Base-by-base conservation (phyloP, 2,797 vertebrate species). In the Streptopelia turtur region DNA sequence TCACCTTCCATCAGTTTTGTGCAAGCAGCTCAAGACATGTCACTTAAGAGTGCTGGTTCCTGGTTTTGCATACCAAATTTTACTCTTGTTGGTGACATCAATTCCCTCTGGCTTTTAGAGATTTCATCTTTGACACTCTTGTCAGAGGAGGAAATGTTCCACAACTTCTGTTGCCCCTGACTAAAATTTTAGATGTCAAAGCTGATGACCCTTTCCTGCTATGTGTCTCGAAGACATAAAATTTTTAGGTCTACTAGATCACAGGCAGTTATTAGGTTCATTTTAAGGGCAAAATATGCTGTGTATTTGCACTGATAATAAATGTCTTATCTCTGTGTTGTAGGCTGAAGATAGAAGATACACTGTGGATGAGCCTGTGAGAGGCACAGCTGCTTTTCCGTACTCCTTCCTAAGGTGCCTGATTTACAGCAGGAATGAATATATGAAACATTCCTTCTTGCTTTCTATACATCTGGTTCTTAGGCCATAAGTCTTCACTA, bases 341-440 rank as follows among this genome's bases (percentile, higher is more conserved):
- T 45, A 96, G 96, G 80, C 66, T 85, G 94, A 97, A 96, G 89
- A 83, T 24, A 81, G 31, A 81, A 30, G 27, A 47, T 61, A 13
- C 8, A 3, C 59, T 61, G 57, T 30, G 16, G n/a, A 81, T 68
- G 75, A 43, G 30, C 49, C 85, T 63, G 66, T 94, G 70, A 85
- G 61, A 93, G 55, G 20, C 94, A 72, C 1, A 31, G 33, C 71
- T 30, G 2, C 24, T 71, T 89, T 66, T 64, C 96, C 78, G 0
- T 74, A 11, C 28, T 92, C 93, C 76, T 85, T 89, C 11, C 43
- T 82, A 68, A 97, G 97, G 98, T 98, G 78, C 63, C 25, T 56
- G 31, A 60, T 69, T 47, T 66, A 69, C 30, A 68, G 65, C 49
- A 53, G 47, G 41, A 90, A 57, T 55, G 20, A 88, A 35, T 60